These are phyloP conservation scores for Meriones unguiculatus DNA, from an alignment of 2,113 vertebrate genomes.

Conservation along the genomic window DNA sequence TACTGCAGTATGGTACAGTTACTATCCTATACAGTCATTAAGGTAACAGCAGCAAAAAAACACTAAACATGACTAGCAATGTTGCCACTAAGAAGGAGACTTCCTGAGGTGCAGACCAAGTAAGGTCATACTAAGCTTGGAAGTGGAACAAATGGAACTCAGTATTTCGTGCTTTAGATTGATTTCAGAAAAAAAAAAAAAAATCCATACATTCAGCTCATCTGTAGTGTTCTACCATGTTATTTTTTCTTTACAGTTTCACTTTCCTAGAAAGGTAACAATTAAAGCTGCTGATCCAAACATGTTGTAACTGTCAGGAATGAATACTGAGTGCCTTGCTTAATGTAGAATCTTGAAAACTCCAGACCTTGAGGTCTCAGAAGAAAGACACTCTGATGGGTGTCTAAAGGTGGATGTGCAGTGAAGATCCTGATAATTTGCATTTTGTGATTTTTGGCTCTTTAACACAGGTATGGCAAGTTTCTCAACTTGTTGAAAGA, in stretches of 20 bases:
- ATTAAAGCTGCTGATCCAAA: background rate
- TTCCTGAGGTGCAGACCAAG: background rate
- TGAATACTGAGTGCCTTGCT: background rate
- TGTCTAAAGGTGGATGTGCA: conserved; percentile 10
- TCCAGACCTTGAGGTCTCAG: background rate
- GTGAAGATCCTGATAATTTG: background rate
- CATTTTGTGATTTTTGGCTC: conserved; percentile 38
- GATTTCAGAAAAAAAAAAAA: background rate
- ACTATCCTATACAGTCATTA: background rate
- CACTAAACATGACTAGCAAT: background rate
- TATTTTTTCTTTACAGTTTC: conserved; percentile 20
- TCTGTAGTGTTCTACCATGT: background rate
- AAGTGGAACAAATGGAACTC: background rate
- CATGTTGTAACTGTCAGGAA: background rate
- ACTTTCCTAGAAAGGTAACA: background rate
- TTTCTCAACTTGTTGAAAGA: conserved; percentile 89
- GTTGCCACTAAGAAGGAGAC: background rate
- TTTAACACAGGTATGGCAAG: conserved; percentile 91
- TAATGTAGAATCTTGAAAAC: background rate
- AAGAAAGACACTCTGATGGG: background rate
- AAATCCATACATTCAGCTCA: background rate
- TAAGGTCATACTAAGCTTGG: background rate
- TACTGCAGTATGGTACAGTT: background rate
- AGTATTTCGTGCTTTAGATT: background rate
- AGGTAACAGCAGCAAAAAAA: background rate